Percentiles rank a stretch among this genome's conserved stretches.
These are phyloP conservation scores for Nesometra sesokonis DNA, from an alignment of 35 echinoderm and acorn worm genomes.

Conservation along the genomic window DNA sequence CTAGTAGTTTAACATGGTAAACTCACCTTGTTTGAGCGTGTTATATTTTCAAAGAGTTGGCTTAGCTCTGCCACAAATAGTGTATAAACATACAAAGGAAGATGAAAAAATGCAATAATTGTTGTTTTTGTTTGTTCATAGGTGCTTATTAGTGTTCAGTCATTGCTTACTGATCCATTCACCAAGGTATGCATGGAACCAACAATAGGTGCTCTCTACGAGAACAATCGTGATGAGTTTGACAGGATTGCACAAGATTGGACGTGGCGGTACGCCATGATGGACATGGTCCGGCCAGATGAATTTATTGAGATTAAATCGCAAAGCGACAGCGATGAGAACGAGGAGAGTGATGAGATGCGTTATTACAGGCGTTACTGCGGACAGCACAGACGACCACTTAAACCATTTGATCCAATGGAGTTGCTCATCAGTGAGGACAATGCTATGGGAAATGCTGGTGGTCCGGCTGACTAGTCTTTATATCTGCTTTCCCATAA, in stretches of 20 bases:
- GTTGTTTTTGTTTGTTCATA: background rate
- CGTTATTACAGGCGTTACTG: background rate
- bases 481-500: no score
- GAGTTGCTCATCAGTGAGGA: background rate
- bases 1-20: no score
- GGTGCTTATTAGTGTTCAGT: slow-evolving; percentile 10
- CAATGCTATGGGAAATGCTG: background rate
- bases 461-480: background rate
- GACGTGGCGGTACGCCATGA: slow-evolving; percentile 11
- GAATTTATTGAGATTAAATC: background rate
- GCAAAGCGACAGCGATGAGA: background rate
- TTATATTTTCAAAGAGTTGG: no score
- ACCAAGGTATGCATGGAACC: slow-evolving; percentile 10
- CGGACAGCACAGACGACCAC: background rate
- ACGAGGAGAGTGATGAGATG: background rate
- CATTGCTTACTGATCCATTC: slow-evolving; percentile 6
- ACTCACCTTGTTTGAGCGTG: no score
- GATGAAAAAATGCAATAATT: no score
- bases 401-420: background rate
- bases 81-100: no score
- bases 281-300: background rate
- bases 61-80: no score
- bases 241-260: background rate
- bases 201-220: background rate
- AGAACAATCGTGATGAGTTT: background rate